phyloP scores from a whole-genome alignment of 2,888 invertebrate genomes.

The Aphelenchoides bicaudatus region DNA sequence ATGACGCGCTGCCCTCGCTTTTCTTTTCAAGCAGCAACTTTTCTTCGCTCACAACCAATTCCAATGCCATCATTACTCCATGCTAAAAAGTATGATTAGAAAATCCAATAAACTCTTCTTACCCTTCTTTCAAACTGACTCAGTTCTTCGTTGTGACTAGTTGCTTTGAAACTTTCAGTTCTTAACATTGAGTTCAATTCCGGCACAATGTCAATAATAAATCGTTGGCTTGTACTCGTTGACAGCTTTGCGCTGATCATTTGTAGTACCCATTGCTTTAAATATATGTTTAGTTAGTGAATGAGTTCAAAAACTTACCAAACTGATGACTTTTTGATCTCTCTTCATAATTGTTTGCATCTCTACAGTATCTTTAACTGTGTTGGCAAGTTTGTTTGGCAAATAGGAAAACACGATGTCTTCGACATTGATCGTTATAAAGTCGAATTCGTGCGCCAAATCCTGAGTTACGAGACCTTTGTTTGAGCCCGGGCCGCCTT shows the following conservation, averaged over 20 bases:
- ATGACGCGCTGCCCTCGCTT: constrained; percentile 4
- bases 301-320: no score
- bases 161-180: constrained; percentile 33
- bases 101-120: background rate
- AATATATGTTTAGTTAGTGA: no score
- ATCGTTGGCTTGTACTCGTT: constrained; percentile 46
- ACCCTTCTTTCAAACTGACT: constrained; percentile 42
- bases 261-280: constrained; percentile 57
- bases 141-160: constrained; percentile 32
- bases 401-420: constrained; percentile 57
- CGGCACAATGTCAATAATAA: constrained; percentile 48
- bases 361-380: constrained; percentile 47
- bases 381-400: constrained; percentile 52
- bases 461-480: constrained; percentile 58
- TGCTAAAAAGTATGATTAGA: constrained; percentile 36
- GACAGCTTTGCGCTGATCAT: constrained; percentile 51
- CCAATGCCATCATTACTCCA: constrained; percentile 45
- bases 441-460: constrained; percentile 52
- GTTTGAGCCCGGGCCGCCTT: constrained; percentile 59
- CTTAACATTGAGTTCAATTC: constrained; percentile 39
- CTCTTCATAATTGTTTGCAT: constrained; percentile 51
- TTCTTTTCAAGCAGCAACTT: constrained; percentile 27
- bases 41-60: constrained; percentile 45
- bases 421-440: constrained; percentile 42
- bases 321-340: constrained; percentile 48